Conservation (phyloP, 2,113 vertebrate species). For the Ardeotis arabs region DNA sequence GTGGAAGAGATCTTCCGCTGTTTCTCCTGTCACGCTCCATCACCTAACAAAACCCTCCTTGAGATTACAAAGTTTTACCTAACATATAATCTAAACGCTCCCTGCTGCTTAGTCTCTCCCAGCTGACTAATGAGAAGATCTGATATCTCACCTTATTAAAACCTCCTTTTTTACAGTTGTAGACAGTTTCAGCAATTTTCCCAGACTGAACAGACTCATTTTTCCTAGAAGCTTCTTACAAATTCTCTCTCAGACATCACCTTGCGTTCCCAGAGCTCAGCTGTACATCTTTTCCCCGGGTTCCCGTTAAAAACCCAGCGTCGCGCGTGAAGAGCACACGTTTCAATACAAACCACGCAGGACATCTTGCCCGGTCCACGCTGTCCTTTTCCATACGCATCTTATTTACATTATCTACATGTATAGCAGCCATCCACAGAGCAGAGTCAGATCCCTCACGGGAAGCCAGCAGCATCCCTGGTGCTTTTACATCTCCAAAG, state of each 20-base stretch:
- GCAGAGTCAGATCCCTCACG: fast-evolving
- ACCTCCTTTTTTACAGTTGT: not conserved
- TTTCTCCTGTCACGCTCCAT: not conserved
- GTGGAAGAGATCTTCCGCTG: not conserved
- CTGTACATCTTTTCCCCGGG: not conserved
- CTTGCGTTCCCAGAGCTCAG: not conserved
- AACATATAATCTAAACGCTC: not conserved
- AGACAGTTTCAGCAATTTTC: not conserved
- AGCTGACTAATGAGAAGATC: not conserved
- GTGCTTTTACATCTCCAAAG: not conserved
- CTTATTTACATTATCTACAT: constrained; percentile 1
- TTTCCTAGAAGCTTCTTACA: not conserved
- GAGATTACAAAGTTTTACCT: not conserved
- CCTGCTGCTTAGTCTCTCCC: not conserved
- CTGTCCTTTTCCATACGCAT: not conserved
- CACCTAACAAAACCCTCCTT: not conserved
- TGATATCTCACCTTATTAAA: not conserved
- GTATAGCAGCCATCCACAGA: not conserved
- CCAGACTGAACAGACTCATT: not conserved
- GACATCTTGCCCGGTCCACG: fast-evolving
- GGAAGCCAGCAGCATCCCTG: not conserved
- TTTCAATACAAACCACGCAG: fast-evolving
- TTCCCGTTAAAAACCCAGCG: not conserved
- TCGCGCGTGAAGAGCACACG: fast-evolving
- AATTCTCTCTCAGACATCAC: not conserved